A percentile compares a stretch with the other conserved stretches of the same genome.
These are phyloP conservation scores for Cheilosia impressa DNA, from an alignment of 2,888 invertebrate species.

Conservation along the genomic window DNA sequence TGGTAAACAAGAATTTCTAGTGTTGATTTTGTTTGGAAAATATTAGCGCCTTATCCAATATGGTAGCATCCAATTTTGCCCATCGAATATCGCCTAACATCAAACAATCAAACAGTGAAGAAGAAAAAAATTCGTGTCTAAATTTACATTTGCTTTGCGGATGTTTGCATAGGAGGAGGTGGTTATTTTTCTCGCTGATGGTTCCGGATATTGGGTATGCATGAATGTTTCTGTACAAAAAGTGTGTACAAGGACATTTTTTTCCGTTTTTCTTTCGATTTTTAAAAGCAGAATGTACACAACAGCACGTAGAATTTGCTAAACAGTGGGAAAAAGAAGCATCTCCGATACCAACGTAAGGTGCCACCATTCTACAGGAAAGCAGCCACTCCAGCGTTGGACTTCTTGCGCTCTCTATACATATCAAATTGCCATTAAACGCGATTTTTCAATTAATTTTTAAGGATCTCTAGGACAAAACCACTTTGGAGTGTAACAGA, in stretches of 20 bases:
- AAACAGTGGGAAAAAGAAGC: conserved; percentile 28
- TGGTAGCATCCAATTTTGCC: conserved; percentile 22
- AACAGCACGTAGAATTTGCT: conserved; percentile 25
- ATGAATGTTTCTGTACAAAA: not conserved
- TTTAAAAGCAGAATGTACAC: conserved; percentile 23
- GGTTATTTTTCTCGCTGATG: not conserved
- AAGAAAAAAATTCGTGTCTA: conserved; percentile 43
- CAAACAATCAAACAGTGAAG: conserved; percentile 41
- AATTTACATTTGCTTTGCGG: conserved; percentile 48
- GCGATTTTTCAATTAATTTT: conserved; percentile 71
- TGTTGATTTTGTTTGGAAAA: conserved; percentile 31
- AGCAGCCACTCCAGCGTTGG: not conserved
- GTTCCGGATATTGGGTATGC: not conserved
- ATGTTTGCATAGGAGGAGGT: conserved; percentile 31
- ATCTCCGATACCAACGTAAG: not conserved
- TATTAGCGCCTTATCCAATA: not conserved
- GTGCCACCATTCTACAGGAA: conserved; percentile 3
- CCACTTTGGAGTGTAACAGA: conserved; percentile 38
- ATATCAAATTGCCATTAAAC: conserved; percentile 64
- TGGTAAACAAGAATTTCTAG: conserved; percentile 7
- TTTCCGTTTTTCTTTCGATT: conserved; percentile 2
- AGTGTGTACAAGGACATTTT: conserved; percentile 38
- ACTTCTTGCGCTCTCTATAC: conserved; percentile 12
- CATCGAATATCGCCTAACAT: conserved; percentile 37
- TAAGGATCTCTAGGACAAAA: conserved; percentile 58